Base-by-base conservation (phyloP, 1,140 invertebrate species). In the Myzus persicae region DNA sequence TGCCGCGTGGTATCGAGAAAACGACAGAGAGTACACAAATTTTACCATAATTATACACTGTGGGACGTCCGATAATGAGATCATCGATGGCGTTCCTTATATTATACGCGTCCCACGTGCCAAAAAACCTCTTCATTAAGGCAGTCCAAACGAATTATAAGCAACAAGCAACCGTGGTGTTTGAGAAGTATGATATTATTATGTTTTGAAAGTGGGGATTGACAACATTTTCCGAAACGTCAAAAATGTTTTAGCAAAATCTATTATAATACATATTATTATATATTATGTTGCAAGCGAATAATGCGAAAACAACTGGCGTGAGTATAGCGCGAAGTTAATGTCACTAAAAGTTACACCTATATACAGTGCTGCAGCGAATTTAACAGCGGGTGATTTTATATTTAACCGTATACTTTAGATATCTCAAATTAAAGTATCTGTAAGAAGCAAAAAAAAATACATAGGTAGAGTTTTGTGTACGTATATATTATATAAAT, bases 101-200 rank as follows among this genome's bases (percentile, higher is more conserved):
- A 54, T 31, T 67, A 67, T n/a, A 67, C 59, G n/a, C 90, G 31
- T 91, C 90, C 90, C 90, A 91, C 90, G 90, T 76, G 5, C 1
- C 40, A 26, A 76, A 91, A 76, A 91, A 92, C 91, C 44, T 92
- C 91, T 92, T 92, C 91, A 92, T 82, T 92, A 92, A 82, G 76
- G 22, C n/a, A 9, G 46, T 51, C 48, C 24, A 51, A 89, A n/a
- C 85, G 20, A 88, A 38, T 40, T 90, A 38, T 40, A 42, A 44
- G 51, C 38, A 48, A 22, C 6, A 40, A 82, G 8, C 2, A 26
- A 11, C 24, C 40, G 40, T 42, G 31, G 6, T 18, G 24, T 40
- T 8, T 5, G 7, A 24, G 40, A 4, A 84, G 22, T 26, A 84
- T n/a, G n/a, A n/a, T 44, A 44, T 44, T 5, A 44, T 8, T 14